These are phyloP conservation scores for Brachionus asplanchnoidis DNA, from an alignment of 1,140 invertebrate species.

Conservation along the genomic window DNA sequence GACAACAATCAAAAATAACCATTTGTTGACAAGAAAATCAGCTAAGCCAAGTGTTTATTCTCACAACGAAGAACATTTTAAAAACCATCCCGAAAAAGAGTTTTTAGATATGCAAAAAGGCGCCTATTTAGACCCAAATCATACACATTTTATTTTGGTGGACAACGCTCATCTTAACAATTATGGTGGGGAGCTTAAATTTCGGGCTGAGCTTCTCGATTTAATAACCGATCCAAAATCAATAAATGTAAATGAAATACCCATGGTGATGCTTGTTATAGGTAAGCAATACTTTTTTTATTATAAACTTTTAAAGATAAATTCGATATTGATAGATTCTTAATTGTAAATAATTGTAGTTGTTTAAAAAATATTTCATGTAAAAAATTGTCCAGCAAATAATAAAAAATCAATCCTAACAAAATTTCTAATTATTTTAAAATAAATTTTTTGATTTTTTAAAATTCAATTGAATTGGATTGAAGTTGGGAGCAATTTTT, in stretches of 20 bases:
- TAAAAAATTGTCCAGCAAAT: too few species aligned
- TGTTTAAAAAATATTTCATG: too few species aligned
- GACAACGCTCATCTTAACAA: slow-evolving; percentile 52
- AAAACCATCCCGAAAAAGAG: neutral
- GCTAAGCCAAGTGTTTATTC: neutral
- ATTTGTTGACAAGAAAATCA: neutral
- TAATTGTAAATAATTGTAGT: too few species aligned
- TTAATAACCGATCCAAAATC: neutral
- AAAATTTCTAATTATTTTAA: too few species aligned
- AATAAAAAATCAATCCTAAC: too few species aligned
- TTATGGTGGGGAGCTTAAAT: slow-evolving; percentile 53
- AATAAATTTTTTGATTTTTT: too few species aligned
- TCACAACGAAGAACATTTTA: neutral
- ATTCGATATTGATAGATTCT: too few species aligned
- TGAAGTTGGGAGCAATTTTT: too few species aligned
- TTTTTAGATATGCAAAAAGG: slow-evolving; percentile 42
- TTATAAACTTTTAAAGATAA: too few species aligned
- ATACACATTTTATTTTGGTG: slow-evolving; percentile 59
- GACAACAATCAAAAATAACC: slow-evolving; percentile 50
- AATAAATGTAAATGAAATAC: slow-evolving; percentile 6
- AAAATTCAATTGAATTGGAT: too few species aligned
- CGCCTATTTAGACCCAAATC: slow-evolving; percentile 57
- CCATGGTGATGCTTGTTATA: neutral
- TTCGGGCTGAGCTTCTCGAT: slow-evolving; percentile 51
- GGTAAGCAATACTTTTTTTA: neutral